These are phyloP conservation scores for Chymomyza fuscimana DNA, from an alignment of 2,888 invertebrate genomes.

Conservation along the genomic window DNA sequence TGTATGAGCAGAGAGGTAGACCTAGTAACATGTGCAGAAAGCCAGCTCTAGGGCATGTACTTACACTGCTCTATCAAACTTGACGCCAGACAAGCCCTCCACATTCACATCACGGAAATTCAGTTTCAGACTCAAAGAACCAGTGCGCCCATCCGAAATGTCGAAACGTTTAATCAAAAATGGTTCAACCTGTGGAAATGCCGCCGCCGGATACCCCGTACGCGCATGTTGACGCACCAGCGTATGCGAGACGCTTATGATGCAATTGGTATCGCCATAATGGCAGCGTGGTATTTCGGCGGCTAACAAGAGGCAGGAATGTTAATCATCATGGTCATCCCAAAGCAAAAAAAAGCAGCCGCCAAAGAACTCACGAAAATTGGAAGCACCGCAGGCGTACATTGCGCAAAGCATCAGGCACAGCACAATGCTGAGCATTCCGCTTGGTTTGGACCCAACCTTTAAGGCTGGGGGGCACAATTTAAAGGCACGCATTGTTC, in stretches of 20 bases:
- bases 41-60: conserved; percentile 36
- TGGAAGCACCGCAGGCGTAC: conserved; percentile 43
- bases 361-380: conserved; percentile 61
- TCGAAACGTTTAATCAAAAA: conserved; percentile 75
- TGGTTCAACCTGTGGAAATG: conserved; percentile 77
- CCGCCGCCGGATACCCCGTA: conserved; percentile 73
- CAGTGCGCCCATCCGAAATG: conserved; percentile 74
- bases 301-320: conserved; percentile 52
- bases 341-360: conserved; percentile 5
- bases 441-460: neutral
- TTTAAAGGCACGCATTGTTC: conserved; percentile 8
- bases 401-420: conserved; percentile 35
- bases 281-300: conserved; percentile 75
- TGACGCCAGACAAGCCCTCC: conserved; percentile 73
- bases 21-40: neutral
- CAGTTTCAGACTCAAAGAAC: conserved; percentile 75
- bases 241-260: conserved; percentile 65
- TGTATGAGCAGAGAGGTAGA: conserved; percentile 30
- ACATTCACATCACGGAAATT: conserved; percentile 76
- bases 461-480: conserved; percentile 15
- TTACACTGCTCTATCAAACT: conserved; percentile 77
- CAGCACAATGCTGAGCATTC: conserved; percentile 8
- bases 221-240: conserved; percentile 71
- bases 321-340: neutral
- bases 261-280: conserved; percentile 73